Conservation (phyloP, 2,113 vertebrate genomes). For the Balaeniceps rex region DNA sequence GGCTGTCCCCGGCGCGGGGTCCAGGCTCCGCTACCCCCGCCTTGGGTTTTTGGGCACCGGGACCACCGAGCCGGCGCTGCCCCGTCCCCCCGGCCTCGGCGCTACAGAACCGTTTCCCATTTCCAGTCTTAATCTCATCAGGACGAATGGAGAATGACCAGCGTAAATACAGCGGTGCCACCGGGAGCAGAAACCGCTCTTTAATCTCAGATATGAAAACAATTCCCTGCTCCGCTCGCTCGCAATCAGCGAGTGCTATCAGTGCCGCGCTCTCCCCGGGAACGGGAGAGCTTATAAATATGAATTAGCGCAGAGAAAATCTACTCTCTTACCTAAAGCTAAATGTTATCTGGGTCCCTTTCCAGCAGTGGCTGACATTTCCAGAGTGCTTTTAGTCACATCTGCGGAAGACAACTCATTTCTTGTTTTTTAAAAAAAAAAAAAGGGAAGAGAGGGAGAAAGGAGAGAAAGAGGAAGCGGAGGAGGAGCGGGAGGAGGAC, state of each 20-base stretch:
- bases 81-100: not conserved
- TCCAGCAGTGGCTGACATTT: constrained; percentile 69
- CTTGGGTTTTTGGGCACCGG: not conserved
- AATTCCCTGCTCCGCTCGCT: constrained; percentile 57
- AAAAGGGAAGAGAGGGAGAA: not conserved
- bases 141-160: constrained; percentile 56
- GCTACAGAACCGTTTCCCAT: constrained; percentile 23
- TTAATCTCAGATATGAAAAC: constrained; percentile 65
- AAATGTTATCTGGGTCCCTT: constrained; percentile 72
- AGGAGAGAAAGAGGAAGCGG: not conserved
- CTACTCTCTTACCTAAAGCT: constrained; percentile 72
- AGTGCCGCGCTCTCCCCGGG: constrained; percentile 50
- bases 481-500: not conserved
- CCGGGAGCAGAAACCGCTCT: constrained; percentile 51
- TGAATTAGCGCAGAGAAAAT: constrained; percentile 72
- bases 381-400: constrained; percentile 70
- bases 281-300: constrained; percentile 71
- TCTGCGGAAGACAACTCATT: constrained; percentile 64
- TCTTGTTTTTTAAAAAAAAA: not conserved
- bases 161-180: constrained; percentile 61
- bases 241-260: constrained; percentile 60
- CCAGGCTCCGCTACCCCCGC: accelerated
- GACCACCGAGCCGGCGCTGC: not conserved
- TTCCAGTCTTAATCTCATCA: constrained; percentile 63
- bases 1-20: accelerated